Base-by-base conservation (phyloP, 2,797 vertebrate species). In the Sebastes hubbsi region DNA sequence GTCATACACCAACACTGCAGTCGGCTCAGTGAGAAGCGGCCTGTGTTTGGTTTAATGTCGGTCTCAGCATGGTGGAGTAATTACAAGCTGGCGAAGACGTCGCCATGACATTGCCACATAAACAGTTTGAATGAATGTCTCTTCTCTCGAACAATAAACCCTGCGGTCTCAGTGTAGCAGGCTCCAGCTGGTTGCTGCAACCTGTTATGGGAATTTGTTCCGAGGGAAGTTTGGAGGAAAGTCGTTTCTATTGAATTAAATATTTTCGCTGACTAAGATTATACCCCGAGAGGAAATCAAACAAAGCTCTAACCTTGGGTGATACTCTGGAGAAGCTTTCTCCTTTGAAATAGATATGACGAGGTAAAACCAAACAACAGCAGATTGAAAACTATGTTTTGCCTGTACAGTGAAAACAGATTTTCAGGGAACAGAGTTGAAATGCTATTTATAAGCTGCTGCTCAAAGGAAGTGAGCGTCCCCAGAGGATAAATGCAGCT, bases 381-480 rank as follows among this genome's bases (percentile, higher is more conserved):
- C 68, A 38, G 78, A 91, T 86, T 64, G 69, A 92, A 91, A 91
- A 92, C 66, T n/a, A 77, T 92, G 88, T 94, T 96, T 92, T 83
- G 88, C 93, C 80, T 90, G 84, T 87, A 92, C 93, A 95, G 90
- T 94, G 90, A 94, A 95, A 95, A 94, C 92, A 94, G 94, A 93
- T 92, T 95, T 95, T 91, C 38, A 72, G 79, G 87, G 87, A 89
- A 93, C 84, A 80, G 88, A 88, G 86, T 86, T 85, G 84, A 95
- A 93, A 94, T 83, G 86, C 93, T 95, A 96, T 96, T 96, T 95
- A 95, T 96, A 96, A 94, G 83, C 80, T 62, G 82, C 88, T 90
- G 91, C 92, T 95, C 88, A 95, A 89, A 96, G 95, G 95, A 96
- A 95, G 94, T 94, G 85, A 93, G 87, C 75, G 79, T 95, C 95